Evolutionary conservation across 2,113 vertebrate species (phyloP), one percentile per base, ranked within the genome.

Genomic region (Tetraodon nigroviridis): DNA sequence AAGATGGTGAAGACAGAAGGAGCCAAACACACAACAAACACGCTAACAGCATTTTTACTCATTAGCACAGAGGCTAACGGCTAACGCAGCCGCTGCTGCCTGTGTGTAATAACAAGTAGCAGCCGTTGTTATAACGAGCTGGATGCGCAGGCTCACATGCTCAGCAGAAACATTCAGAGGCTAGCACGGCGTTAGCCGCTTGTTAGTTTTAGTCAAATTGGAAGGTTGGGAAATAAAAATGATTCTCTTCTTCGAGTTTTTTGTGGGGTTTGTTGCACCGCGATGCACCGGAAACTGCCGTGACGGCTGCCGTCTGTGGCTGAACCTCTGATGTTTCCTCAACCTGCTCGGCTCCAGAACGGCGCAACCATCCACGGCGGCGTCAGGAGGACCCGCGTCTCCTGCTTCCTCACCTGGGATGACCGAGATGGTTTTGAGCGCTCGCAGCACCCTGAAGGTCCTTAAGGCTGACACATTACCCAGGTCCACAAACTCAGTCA

Each of bases 401-500:
- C 6, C 61, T 58, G 6, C 56, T 10, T 66, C 54, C 94, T 98
- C 94, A 98, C 95, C 97, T 98, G 96, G 96, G 93, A 98, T 97
- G 93, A 98, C 95, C 64, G 95, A 98, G 92, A 98, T 96, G 92
- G 94, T 98, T 96, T 98, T 98, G 92, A 98, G 93, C 86, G 95
- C 95, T 90, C 95, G 93, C 80, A 98, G 94, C 75, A 98, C 97
- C 90, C 96, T 93, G 95, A 99, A 98, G 80, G 95, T 98, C 90
- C 96, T 90, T 89, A 99, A 93, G 74, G 95, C 96, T 87, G 97
- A 99, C 87, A 99, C 97, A 94, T 98, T 98, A 92, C 96, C 97
- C 92, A 97, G 92, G 94, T 98, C 95, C 92, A 98, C 95, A 95
- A 98, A 97, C 91, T 98, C 95, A 90, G 95, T 98, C 83, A 96